Base-by-base conservation (phyloP, 2,888 invertebrate genomes). In the Sphaerophoria taeniata region DNA sequence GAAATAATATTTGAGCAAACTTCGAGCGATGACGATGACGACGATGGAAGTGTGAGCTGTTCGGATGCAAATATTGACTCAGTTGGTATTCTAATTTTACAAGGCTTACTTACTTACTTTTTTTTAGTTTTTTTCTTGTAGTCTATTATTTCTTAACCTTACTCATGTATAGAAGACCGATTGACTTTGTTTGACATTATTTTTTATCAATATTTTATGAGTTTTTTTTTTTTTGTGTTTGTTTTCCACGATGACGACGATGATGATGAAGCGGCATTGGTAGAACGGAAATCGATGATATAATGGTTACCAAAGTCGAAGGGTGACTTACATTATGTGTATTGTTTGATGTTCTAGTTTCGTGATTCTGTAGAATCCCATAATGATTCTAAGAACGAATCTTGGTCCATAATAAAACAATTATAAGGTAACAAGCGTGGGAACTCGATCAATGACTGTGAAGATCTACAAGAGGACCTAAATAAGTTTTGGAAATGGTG, bases 41-140 rank as follows among this genome's bases (percentile, higher is more conserved):
- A n/a, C 24, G 24, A 24, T 65, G 49, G 65, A 63, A 83, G 83
- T 84, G 83, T 74, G 79, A 79, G 83, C 55, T 75, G 83, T 73
- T 80, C 85, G 81, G 77, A 70, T 77, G 85, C 81, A 85, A 85
- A 85, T 85, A 85, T 85, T 24, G 24, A 81, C 58, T 55, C 36
- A 73, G 77, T 73, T 16, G 63, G 73, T 85, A 85, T 85, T 85
- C 81, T 85, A 85, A 85, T 81, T 85, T 85, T 73, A 77, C 81
- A 81, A 80, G 85, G n/a, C n/a, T 76, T 56, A 56, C 70, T 72
- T 84, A 53, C 71, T 72, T 51, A 79, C 70, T 74, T 56, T 61
- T 34, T 73, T 82, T 4, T 76, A 31, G 16, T 63, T n/a, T 33
- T 63, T 72, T 45, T 76, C 60, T 58, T 63, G 71, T 11, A 31